These are phyloP conservation scores for Pelodiscus sinensis DNA, from an alignment of 2,113 vertebrate species.

Conservation along the genomic window DNA sequence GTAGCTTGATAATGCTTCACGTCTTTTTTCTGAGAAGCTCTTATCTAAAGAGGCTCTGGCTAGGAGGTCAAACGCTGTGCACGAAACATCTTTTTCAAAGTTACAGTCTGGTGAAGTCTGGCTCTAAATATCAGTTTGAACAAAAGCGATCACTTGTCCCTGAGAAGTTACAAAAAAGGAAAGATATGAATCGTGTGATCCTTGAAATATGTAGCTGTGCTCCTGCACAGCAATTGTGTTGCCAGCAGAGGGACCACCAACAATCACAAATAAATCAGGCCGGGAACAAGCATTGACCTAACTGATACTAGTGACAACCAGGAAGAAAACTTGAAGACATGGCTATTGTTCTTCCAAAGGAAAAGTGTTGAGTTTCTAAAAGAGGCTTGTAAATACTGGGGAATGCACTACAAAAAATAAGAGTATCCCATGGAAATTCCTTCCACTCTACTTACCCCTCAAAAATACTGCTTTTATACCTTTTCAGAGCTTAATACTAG, in stretches of 20 bases:
- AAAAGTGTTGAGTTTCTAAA: background rate
- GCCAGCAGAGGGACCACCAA: slow-evolving; percentile 20
- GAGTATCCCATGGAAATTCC: background rate
- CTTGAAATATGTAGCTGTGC: background rate
- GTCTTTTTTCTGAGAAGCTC: background rate
- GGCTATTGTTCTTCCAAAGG: slow-evolving; percentile 39
- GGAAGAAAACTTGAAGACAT: slow-evolving; percentile 53
- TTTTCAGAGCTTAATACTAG: background rate
- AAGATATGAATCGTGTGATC: background rate
- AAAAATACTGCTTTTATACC: background rate
- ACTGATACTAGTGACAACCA: slow-evolving; percentile 10
- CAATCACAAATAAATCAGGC: slow-evolving; percentile 48
- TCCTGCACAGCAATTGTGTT: background rate
- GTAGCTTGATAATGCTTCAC: background rate
- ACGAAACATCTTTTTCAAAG: background rate
- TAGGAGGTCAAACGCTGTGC: background rate
- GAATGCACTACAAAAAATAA: background rate
- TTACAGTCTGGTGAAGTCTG: background rate
- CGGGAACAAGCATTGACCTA: slow-evolving; percentile 48
- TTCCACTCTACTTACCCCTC: background rate
- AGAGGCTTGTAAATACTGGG: background rate
- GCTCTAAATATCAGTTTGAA: background rate
- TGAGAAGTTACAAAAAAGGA: background rate
- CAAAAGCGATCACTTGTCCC: background rate
- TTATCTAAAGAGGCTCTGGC: background rate